Evolutionary conservation across 1,140 invertebrate genomes (phyloP).

Genomic region (Oscheius sp.): DNA sequence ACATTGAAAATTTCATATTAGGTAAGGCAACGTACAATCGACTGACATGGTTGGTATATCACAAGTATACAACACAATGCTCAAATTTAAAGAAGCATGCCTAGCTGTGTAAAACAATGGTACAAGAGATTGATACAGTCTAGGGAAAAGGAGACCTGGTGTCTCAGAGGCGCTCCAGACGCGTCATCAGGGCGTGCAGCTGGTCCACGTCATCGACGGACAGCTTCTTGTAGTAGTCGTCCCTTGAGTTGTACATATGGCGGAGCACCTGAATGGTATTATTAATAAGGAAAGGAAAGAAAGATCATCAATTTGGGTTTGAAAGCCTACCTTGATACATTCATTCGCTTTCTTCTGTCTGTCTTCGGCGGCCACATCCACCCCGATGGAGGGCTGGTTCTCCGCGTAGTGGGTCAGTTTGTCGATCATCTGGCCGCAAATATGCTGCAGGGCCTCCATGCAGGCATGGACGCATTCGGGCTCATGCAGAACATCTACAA

Average conservation of each 20-base stretch:
- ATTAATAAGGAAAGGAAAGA: neutral
- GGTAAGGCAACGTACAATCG: too few relatives aligned
- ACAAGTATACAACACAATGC: too few relatives aligned
- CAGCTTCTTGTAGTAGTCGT: neutral
- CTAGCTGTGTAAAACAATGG: too few relatives aligned
- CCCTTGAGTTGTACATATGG: neutral
- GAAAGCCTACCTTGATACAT: conserved; percentile 7
- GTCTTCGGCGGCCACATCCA: neutral
- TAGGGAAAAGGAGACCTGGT: too few relatives aligned
- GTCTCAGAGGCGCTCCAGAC: too few relatives aligned
- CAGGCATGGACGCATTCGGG: neutral
- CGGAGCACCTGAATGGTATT: neutral
- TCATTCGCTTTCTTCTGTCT: neutral
- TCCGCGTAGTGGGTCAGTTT: neutral
- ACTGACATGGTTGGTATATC: too few relatives aligned
- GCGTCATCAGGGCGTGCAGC: neutral
- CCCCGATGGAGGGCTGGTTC: neutral
- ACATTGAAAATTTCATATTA: too few relatives aligned
- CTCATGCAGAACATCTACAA: neutral
- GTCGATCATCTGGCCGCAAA: neutral
- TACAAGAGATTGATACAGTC: too few relatives aligned
- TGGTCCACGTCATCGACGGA: neutral
- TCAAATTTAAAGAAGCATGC: too few relatives aligned
- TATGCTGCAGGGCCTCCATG: neutral
- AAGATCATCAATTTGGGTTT: too few relatives aligned